A percentile compares a stretch with the other conserved stretches of the same genome.
These are phyloP conservation scores for Anadara kagoshimensis DNA, from an alignment of 1,140 invertebrate genomes.

Conservation along the genomic window DNA sequence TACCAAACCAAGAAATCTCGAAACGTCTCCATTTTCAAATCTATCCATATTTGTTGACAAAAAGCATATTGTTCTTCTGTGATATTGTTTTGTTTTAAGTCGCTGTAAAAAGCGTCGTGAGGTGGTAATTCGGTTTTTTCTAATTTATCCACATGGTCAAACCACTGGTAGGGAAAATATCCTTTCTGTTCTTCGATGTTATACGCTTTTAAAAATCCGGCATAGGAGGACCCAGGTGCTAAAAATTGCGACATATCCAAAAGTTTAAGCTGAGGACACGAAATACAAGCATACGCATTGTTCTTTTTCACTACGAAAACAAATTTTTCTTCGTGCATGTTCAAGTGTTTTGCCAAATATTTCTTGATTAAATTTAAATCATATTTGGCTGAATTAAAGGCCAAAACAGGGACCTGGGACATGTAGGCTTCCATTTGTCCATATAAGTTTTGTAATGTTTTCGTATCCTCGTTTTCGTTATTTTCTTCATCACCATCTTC, in stretches of 20 bases:
- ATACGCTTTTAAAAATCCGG: slow-evolving; percentile 45
- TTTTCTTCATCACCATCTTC: not conserved
- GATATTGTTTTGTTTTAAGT: slow-evolving; percentile 30
- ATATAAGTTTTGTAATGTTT: no score
- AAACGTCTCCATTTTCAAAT: slow-evolving; percentile 34
- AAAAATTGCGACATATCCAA: slow-evolving; percentile 38
- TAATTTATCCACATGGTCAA: slow-evolving; percentile 15
- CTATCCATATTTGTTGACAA: slow-evolving; percentile 36
- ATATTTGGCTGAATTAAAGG: slow-evolving; percentile 41
- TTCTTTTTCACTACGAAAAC: slow-evolving; percentile 29
- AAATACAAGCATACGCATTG: slow-evolving; percentile 31
- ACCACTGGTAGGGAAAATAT: slow-evolving; percentile 39
- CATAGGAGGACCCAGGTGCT: slow-evolving; percentile 38
- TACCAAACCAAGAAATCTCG: slow-evolving; percentile 25
- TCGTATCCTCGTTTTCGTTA: not conserved
- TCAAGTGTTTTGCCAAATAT: slow-evolving; percentile 13
- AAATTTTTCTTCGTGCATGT: slow-evolving; percentile 15
- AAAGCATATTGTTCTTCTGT: slow-evolving; percentile 28
- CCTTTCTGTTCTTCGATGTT: slow-evolving; percentile 39
- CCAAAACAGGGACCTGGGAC: slow-evolving; percentile 17
- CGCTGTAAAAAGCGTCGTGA: slow-evolving; percentile 32
- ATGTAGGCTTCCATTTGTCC: no score
- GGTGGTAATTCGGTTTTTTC: slow-evolving; percentile 10
- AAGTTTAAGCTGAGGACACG: slow-evolving; percentile 4
- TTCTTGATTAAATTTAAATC: slow-evolving; percentile 42